Base-by-base conservation (phyloP, 1,140 invertebrate species). In the Conus ventricosus region DNA sequence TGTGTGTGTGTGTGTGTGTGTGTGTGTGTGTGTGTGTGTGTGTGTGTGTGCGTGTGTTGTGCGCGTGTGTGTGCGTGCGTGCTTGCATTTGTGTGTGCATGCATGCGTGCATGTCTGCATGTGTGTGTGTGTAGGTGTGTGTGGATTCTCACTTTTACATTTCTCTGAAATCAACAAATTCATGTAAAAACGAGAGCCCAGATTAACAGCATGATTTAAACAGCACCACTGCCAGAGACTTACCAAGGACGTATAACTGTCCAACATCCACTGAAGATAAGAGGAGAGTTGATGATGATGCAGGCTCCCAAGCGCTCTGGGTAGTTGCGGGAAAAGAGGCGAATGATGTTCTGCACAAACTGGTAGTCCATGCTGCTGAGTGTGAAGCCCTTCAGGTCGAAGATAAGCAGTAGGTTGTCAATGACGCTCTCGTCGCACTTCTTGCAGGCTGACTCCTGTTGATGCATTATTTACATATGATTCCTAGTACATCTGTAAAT, bases 391-490 rank as follows among this genome's bases (percentile, higher is more conserved):
- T 96, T 96, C 85, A 97, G 92, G 92, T 97, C 97, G 95, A 97
- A 97, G 53, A 97, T 96, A 91, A 97, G 97, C 92, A 97, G 97
- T 5, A 97, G 93, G 92, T 97, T 97, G 94, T 97, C 97, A n/a
- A 97, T 96, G 5, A 97, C 97, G 94, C 97, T 97, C 93, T 97
- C 97, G 94, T 97, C 97, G 95, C 97, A 97, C 94, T 96, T 97
- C 92, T 97, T 97, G 94, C 97, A 97, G 5, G 97, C 97, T 93
- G 97, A 96, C 94, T 97, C 97, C 96, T 97, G 93, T 63, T 95
- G 95, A 91, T 86, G 76, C 39, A 39, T 39, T 39, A 39, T 39
- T 39, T 39, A 39, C 39, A 39, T 39, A 85, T 2, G 23, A 39
- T 39, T 39, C 39, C 39, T 39, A 39, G 23, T 23, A 78, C 54